A percentile compares a stretch with the other conserved stretches of the same genome.
phyloP scores from a whole-genome alignment of 35 echinoderm and acorn worm genomes.

The Apostichopus parvimensis region DNA sequence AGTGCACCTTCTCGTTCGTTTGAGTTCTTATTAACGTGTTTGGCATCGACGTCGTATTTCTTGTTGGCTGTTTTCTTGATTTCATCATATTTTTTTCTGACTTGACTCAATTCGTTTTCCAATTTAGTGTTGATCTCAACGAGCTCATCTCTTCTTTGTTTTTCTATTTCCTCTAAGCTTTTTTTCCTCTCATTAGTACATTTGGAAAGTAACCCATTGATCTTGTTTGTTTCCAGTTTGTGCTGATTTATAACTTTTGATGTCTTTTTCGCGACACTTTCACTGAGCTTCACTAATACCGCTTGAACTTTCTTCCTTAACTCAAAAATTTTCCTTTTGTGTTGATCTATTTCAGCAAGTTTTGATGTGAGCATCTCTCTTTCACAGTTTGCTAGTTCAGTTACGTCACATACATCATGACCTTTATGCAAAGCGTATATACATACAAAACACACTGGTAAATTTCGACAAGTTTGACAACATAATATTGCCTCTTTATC shows the following conservation, averaged over 20 bases:
- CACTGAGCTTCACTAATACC: background rate
- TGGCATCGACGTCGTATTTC: background rate
- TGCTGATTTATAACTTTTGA: background rate
- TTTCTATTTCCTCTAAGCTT: background rate
- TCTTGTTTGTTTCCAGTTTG: background rate
- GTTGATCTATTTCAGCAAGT: background rate
- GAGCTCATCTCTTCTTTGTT: background rate
- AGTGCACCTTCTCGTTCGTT: background rate
- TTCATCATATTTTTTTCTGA: background rate
- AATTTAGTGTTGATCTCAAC: background rate
- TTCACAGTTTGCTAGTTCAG: background rate
- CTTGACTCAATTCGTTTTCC: background rate
- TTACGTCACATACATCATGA: slow-evolving; percentile 16
- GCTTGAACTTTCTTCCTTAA: background rate
- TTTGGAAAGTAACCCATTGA: background rate
- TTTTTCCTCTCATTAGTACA: background rate
- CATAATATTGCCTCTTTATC: background rate
- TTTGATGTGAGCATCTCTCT: background rate
- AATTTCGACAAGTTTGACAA: slow-evolving; percentile 26
- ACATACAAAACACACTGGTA: background rate
- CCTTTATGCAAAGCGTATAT: background rate
- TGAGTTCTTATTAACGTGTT: background rate
- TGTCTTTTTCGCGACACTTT: background rate
- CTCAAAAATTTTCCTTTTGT: background rate
- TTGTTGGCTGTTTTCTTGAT: background rate